These are phyloP conservation scores for Pomatostomus ruficeps DNA, from an alignment of 2,113 vertebrate genomes.

Conservation along the genomic window DNA sequence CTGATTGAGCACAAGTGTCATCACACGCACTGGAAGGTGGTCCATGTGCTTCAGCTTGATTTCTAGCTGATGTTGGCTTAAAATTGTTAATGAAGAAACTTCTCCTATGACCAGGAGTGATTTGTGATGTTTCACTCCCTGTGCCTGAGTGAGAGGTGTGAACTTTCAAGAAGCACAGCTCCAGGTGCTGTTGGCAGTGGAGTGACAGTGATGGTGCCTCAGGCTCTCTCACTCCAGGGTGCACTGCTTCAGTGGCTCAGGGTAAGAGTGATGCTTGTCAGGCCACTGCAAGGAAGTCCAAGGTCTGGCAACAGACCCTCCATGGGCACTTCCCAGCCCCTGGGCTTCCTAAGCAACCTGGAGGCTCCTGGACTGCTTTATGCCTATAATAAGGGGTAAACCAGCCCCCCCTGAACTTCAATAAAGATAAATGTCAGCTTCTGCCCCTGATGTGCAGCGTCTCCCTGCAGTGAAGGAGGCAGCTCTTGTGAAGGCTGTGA, in stretches of 20 bases:
- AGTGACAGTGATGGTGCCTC: not conserved
- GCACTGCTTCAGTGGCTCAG: not conserved
- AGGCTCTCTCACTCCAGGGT: not conserved
- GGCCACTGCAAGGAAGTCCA: not conserved
- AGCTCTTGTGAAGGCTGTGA: not conserved
- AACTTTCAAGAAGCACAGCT: not conserved
- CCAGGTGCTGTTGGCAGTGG: not conserved
- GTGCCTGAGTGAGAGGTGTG: not conserved
- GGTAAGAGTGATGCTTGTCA: not conserved
- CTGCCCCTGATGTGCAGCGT: not conserved
- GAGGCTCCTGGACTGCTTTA: not conserved
- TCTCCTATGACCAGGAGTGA: not conserved
- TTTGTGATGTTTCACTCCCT: not conserved
- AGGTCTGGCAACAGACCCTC: not conserved
- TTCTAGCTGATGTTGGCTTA: not conserved
- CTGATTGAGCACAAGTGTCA: not conserved
- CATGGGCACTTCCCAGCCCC: not conserved
- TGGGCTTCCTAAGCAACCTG: not conserved
- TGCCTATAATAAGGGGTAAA: not conserved
- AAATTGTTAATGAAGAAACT: not conserved
- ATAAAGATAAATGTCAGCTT: not conserved
- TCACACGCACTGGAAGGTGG: not conserved
- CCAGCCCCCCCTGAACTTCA: not conserved
- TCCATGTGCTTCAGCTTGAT: rapidly evolving
- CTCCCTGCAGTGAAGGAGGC: not conserved